Conservation (phyloP, 2,797 vertebrate species). For the Philypnodon macrostomus region DNA sequence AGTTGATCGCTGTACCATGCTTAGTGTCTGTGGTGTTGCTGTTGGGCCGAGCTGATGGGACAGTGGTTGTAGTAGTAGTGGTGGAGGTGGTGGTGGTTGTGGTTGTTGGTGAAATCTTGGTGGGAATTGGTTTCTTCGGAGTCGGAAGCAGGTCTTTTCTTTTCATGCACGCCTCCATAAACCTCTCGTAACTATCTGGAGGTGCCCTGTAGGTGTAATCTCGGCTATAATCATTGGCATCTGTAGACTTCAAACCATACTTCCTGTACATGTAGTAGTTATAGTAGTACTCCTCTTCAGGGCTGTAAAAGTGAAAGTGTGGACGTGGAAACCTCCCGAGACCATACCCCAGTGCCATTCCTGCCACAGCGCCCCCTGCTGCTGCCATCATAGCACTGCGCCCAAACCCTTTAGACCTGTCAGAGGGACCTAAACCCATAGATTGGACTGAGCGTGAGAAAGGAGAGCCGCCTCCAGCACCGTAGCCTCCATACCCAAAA, state of each 20-base stretch:
- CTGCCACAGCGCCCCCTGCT: conserved; percentile 58
- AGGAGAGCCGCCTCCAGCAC: conserved; percentile 54
- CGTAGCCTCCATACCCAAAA: conserved; percentile 55
- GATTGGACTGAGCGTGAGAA: conserved; percentile 61
- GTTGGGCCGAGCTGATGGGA: not conserved
- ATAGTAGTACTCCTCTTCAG: conserved; percentile 65
- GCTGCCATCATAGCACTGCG: conserved; percentile 64
- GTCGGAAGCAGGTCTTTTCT: conserved; percentile 52
- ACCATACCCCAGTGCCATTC: conserved; percentile 75
- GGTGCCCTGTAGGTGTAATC: conserved; percentile 52
- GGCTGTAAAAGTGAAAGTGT: conserved; percentile 54
- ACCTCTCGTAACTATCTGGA: conserved; percentile 40
- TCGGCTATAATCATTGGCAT: conserved; percentile 53
- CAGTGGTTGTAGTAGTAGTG: not conserved
- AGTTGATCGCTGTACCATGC: conserved; percentile 5
- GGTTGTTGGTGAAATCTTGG: not conserved
- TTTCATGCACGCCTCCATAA: conserved; percentile 66
- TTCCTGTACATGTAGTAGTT: conserved; percentile 73
- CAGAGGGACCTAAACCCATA: conserved; percentile 56
- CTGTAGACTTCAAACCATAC: conserved; percentile 54
- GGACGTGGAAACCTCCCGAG: conserved; percentile 68
- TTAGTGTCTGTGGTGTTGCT: conserved; percentile 23
- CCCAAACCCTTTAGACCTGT: conserved; percentile 64
- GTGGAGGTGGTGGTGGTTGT: not conserved
- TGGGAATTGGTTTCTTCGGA: conserved; percentile 8